Evolutionary conservation across 2,113 vertebrate genomes (phyloP).

Genomic region (Bos taurus): DNA sequence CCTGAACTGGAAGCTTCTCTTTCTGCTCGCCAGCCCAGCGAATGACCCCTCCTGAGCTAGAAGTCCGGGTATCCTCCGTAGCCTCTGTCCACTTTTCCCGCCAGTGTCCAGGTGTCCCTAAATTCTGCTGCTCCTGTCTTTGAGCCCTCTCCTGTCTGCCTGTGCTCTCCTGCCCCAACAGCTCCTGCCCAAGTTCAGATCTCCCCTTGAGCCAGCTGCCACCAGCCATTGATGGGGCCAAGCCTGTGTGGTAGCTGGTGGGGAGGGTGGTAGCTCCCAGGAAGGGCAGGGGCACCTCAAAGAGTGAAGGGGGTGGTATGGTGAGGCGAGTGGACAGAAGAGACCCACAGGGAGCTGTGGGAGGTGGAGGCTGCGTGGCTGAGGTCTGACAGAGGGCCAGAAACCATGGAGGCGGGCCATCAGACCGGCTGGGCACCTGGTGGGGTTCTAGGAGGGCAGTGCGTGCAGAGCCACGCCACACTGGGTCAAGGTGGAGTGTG

Average conservation of each 20-base stretch:
- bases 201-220: no score
- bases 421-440: background rate
- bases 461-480: no score
- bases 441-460: background rate
- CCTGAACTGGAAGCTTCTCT: background rate
- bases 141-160: background rate
- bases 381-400: background rate
- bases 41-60: background rate
- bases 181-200: background rate
- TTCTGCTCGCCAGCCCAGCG: background rate
- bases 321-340: background rate
- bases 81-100: background rate
- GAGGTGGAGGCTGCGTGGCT: no score
- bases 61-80: rapidly evolving
- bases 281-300: background rate
- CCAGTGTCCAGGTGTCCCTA: background rate
- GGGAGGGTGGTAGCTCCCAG: no score
- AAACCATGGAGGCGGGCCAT: rapidly evolving
- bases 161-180: background rate
- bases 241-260: background rate
- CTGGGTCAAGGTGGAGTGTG: rapidly evolving
- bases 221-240: rapidly evolving
- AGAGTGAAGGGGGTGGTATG: background rate
- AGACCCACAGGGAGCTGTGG: background rate
- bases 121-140: background rate